Base-by-base conservation (phyloP, 2,797 vertebrate species). In the Steatocranus sp. region DNA sequence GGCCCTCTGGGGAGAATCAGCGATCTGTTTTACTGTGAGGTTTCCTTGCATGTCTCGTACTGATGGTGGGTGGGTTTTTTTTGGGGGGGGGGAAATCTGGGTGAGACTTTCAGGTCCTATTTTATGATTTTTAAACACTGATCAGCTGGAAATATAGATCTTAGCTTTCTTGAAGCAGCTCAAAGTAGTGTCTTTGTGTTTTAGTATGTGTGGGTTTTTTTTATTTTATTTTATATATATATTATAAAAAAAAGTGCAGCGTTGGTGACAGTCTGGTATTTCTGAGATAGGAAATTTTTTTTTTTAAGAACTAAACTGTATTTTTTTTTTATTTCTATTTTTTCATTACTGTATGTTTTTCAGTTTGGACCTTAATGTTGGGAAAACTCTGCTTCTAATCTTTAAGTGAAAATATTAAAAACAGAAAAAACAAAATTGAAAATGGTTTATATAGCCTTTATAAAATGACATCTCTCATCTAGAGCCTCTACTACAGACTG, bases 11-110 rank as follows among this genome's bases (percentile, higher is more conserved):
- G 58, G 77, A 85, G 78, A 77, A 80, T 81, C 76, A 66, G 76
- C 82, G 88, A 81, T 87, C 86, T 92, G 87, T 84, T 89, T 87
- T 10, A 5, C 83, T 51, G 48, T 63, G 11, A 50, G 36, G 58
- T 85, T 81, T 78, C 50, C 41, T 76, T 83, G 87, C 43, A 76
- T 86, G 84, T 82, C 53, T 83, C 30, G 12, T 49, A 56, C 49
- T 75, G 23, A 80, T 68, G 66, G 14, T 70, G 11, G n/a, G 6
- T 0, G n/a, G n/a, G 11, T 7, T 63, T 75, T 30, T 10, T 17
- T 56, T n/a, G n/a, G n/a, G n/a, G n/a, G n/a, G n/a, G n/a, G n/a
- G 5, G 27, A 58, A 86, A 86, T 49, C 11, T 56, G 50, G 30
- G 63, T 53, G 58, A 82, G 38, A 36, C 23, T 77, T 81, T 76